Evolutionary conservation across 2,888 invertebrate genomes (phyloP), one percentile per base, ranked within the genome.

Genomic region (Cheilosia vulpina): DNA sequence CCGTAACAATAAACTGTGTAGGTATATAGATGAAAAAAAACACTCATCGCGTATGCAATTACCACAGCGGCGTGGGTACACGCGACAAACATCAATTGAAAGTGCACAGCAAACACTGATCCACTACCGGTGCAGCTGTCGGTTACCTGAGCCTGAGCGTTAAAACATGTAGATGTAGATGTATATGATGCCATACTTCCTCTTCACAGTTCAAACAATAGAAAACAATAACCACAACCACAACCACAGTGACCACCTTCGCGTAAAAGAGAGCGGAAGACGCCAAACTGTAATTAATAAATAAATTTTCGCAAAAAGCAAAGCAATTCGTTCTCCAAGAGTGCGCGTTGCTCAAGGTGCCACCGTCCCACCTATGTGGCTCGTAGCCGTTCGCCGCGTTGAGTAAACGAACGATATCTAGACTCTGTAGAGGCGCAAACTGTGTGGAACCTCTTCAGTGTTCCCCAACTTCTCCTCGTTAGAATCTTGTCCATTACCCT

Each of bases 21-120:
- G 63, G 62, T 24, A 63, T n/a, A 45, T 45, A n/a, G n/a, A 4
- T 72, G 66, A 55, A 68, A 76, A 79, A 79, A 79, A 75, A 69
- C 75, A 75, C 52, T 72, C 60, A 68, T 72, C 66, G 71, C 66
- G 80, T 80, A 85, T 85, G 76, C 76, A 85, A 80, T 85, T 81
- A 81, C 81, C 76, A 60, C 34, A 34, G 19, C 45, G 6, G 80
- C 85, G 76, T 85, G 81, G 85, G 85, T 72, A 85, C 81, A 85
- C 71, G 66, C 71, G 75, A 76, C 80, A 38, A 75, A 65, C 66
- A 76, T 80, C 58, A 68, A 77, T 57, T 81, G 72, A 85, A 85
- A 81, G 80, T 81, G 68, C 62, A 81, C 71, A 81, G 60, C 79
- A 79, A 79, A 84, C 57, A 78, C 72, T 63, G 62, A 75, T 43